These are phyloP conservation scores for Hyposoter didymator DNA, from an alignment of 2,888 invertebrate species.

Conservation along the genomic window DNA sequence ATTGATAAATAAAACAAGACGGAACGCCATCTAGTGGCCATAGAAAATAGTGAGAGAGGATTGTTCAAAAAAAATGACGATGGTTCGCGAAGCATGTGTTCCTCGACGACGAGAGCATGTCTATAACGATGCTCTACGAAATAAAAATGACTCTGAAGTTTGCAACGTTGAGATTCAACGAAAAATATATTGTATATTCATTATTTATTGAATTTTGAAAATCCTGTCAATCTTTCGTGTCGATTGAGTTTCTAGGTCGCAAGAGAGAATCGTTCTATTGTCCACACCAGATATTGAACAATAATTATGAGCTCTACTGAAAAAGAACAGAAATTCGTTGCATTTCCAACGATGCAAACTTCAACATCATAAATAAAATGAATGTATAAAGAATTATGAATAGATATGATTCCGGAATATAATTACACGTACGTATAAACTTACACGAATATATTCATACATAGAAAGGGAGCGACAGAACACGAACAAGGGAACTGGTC, in stretches of 20 bases:
- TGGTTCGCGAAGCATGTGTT: conserved; percentile 47
- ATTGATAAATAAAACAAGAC: conserved; percentile 9
- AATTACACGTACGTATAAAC: conserved; percentile 13
- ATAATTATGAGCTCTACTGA: no score
- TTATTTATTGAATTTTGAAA: no score
- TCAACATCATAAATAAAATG: no score
- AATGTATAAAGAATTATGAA: background rate
- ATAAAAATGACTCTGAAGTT: no score
- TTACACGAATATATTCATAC: background rate
- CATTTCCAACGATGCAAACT: no score
- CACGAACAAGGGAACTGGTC: conserved; percentile 58
- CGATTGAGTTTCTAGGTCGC: no score
- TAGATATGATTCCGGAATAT: conserved; percentile 22
- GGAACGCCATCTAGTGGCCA: conserved; percentile 42
- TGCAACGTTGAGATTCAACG: no score
- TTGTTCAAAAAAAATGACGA: conserved; percentile 31
- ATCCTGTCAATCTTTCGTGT: no score
- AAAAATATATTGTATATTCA: no score
- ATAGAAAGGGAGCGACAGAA: conserved; percentile 40
- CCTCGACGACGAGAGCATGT: conserved; percentile 25
- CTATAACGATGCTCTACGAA: conserved; percentile 26
- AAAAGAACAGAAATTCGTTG: no score
- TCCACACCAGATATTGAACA: no score
- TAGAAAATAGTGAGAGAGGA: conserved; percentile 51
- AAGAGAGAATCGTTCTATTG: no score